Evolutionary conservation across 2,888 invertebrate species (phyloP).

Genomic region (Apotomis capreana): DNA sequence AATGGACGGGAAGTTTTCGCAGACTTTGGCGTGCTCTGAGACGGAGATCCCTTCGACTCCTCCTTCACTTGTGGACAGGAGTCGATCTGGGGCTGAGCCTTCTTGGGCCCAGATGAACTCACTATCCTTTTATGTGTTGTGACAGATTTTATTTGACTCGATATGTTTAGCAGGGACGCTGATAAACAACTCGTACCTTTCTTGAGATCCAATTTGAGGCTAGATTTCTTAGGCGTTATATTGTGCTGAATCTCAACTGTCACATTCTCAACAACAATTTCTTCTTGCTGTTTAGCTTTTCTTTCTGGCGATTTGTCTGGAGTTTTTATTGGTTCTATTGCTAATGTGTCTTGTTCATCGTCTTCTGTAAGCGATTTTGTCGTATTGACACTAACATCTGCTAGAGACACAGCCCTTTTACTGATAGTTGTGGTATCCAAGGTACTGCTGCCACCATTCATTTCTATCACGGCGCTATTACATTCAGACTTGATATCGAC

Average conservation of each 20-base stretch:
- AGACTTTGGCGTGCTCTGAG: conserved; percentile 70
- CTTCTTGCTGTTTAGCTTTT: conserved; percentile 53
- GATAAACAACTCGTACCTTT: conserved; percentile 76
- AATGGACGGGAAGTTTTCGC: conserved; percentile 79
- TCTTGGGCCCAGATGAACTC: conserved; percentile 76
- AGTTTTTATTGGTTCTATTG: conserved; percentile 47
- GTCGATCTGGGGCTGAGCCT: conserved; percentile 64
- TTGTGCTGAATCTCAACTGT: conserved; percentile 80
- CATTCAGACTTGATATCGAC: conserved; percentile 75
- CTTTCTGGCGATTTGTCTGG: conserved; percentile 53
- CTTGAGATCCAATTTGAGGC: conserved; percentile 75
- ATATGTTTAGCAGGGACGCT: conserved; percentile 75
- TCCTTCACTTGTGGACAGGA: conserved; percentile 62
- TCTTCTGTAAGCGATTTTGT: conserved; percentile 69
- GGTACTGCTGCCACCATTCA: conserved; percentile 71
- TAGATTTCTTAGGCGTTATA: conserved; percentile 78
- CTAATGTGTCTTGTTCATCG: conserved; percentile 57
- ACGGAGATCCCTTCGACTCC: conserved; percentile 55
- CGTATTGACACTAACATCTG: conserved; percentile 76
- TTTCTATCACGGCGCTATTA: conserved; percentile 59
- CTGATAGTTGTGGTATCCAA: conserved; percentile 56
- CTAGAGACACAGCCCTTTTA: conserved; percentile 64
- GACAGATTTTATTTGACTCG: conserved; percentile 79
- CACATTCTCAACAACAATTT: conserved; percentile 74
- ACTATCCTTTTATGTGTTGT: conserved; percentile 78